phyloP scores from a whole-genome alignment of 2,113 vertebrate genomes.

The Macroglossus sobrinus region DNA sequence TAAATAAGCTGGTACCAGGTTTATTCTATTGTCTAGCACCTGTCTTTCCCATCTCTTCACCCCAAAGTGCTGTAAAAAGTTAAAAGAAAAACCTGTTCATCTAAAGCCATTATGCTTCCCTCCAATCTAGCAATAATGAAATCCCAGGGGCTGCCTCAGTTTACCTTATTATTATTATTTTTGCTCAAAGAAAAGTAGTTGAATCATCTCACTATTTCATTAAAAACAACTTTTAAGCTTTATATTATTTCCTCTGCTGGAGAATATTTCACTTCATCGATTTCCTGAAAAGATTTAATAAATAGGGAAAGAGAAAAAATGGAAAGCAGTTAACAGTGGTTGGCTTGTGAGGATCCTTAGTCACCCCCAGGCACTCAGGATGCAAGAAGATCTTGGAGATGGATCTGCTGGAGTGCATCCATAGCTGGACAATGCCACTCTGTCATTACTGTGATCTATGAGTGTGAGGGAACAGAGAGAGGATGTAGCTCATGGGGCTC shows the following conservation, averaged over 20 bases:
- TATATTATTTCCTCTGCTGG: constrained; percentile 59
- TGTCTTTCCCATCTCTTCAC: constrained; percentile 63
- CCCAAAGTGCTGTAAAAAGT: constrained; percentile 61
- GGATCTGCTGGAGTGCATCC: accelerated
- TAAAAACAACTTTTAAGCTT: constrained; percentile 64
- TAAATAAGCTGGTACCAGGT: constrained; percentile 64
- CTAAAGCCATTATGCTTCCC: constrained; percentile 55
- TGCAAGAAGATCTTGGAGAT: neutral
- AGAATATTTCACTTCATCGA: constrained; percentile 62
- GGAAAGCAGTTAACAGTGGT: neutral
- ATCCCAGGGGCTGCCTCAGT: constrained; percentile 45
- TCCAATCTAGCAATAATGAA: constrained; percentile 57
- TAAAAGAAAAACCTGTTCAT: constrained; percentile 72
- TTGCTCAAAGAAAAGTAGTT: constrained; percentile 45
- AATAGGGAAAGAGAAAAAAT: neutral
- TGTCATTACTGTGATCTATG: neutral
- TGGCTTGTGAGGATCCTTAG: neutral
- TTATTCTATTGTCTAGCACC: constrained; percentile 63
- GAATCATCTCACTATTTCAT: constrained; percentile 67
- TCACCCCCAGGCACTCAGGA: neutral
- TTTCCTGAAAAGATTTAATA: constrained; percentile 28
- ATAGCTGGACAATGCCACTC: accelerated
- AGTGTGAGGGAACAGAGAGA: neutral
- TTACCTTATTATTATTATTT: constrained; percentile 34
- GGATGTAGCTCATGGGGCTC: neutral